Base-by-base conservation (phyloP, 2,888 invertebrate species). In the Tridacna gigas region DNA sequence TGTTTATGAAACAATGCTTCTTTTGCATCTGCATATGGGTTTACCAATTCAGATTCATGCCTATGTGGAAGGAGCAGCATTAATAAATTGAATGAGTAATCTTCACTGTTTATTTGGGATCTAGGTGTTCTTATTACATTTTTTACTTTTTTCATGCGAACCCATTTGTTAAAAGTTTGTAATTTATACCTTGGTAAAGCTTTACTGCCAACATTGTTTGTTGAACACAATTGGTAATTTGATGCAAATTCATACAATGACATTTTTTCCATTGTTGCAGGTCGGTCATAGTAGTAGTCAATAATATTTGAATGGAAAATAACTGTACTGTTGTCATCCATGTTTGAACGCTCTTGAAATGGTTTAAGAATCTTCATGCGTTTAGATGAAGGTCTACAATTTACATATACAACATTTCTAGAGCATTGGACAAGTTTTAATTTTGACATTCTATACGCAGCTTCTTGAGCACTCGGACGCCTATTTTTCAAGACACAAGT, bases 281-380 rank as follows among this genome's bases (percentile, higher is more conserved):
- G 84, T 25, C 84, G 56, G 18, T 48, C 76, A 51, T 51, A 26
- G 51, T 84, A 84, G 37, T 81, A 81, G 51, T 84, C 84, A 7
- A 84, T 1, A 13, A 84, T 71, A 56, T 81, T 84, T 4, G 26
- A 11, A 18, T 60, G 18, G 25, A 84, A 84, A 25, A 84, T 63
- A 56, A 81, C 65, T 79, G 78, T 81, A 51, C 25, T 22, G 0
- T 65, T 28, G 71, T 77, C 77, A 25, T 15, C 25, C 26, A 78
- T 25, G 20, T 15, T 0, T 22, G 37, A 15, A 13, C 78, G 45
- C 51, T 81, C 79, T 47, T 3, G 12, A 20, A 28, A 18, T 22
- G 79, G 73, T 47, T 60, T 56, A 11, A 81, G 47, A 26, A 81
- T 79, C 60, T 79, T 84, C n/a, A n/a, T n/a, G n/a, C n/a, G n/a